phyloP scores from a whole-genome alignment of 2,888 invertebrate genomes.

The Argyra leucocephala region DNA sequence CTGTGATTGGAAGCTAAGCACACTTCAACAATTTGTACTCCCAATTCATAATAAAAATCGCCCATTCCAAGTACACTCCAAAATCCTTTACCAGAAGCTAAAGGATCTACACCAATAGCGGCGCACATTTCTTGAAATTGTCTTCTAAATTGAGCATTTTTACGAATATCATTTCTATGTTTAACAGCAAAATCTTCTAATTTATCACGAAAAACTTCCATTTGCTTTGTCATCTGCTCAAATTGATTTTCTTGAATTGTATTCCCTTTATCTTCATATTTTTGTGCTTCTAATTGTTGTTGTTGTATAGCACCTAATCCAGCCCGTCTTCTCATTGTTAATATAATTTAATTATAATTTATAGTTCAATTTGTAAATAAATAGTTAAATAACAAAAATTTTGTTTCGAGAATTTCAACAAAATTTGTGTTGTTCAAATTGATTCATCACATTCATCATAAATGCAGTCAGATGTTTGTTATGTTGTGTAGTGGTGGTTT shows the following conservation, averaged over 20 bases:
- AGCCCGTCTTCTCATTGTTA: slow-evolving; percentile 63
- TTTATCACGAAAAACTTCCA: slow-evolving; percentile 84
- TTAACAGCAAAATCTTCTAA: slow-evolving; percentile 92
- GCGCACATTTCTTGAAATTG: slow-evolving; percentile 99
- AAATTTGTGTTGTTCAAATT: too few relatives aligned
- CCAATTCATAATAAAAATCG: slow-evolving; percentile 96
- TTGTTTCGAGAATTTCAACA: too few relatives aligned
- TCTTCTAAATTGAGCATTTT: slow-evolving; percentile 85
- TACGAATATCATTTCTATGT: slow-evolving; percentile 88
- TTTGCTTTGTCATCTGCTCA: slow-evolving; percentile 85
- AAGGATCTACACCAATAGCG: slow-evolving; percentile 91
- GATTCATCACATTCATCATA: too few relatives aligned
- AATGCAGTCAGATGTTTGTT: too few relatives aligned
- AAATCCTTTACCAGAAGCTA: slow-evolving; percentile 92
- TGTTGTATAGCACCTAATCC: slow-evolving; percentile 86
- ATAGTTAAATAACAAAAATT: too few relatives aligned
- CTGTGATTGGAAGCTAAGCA: slow-evolving; percentile 89
- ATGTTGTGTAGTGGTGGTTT: too few relatives aligned
- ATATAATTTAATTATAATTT: too few relatives aligned
- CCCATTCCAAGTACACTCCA: slow-evolving; percentile 99
- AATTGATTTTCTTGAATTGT: slow-evolving; percentile 88
- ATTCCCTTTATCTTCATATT: slow-evolving; percentile 82
- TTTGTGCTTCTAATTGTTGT: slow-evolving; percentile 75
- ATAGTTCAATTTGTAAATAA: too few relatives aligned
- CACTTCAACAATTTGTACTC: slow-evolving; percentile 96